Percentiles rank a stretch among this genome's conserved stretches.
These are phyloP conservation scores for Acromyrmex echinatior DNA, from an alignment of 1,140 invertebrate species.

Conservation along the genomic window DNA sequence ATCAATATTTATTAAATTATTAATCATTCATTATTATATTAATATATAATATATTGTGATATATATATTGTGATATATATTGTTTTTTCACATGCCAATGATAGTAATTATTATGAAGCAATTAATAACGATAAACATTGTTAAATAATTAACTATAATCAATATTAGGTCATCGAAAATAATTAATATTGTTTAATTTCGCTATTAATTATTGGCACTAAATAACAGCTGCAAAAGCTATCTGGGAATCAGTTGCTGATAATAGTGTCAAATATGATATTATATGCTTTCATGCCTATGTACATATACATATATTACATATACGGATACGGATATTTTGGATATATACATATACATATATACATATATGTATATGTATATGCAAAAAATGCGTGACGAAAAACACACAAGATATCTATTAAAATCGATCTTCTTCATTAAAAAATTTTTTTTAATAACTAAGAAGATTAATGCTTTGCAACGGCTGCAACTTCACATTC, in stretches of 20 bases:
- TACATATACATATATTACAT: background rate
- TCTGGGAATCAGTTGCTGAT: background rate
- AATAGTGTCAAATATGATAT: background rate
- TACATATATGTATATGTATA: background rate
- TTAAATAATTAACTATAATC: constrained; percentile 18
- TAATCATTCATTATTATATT: background rate
- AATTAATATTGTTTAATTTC: constrained; percentile 36
- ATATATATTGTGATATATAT: background rate
- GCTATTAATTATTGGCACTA: constrained; percentile 27
- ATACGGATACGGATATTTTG: background rate
- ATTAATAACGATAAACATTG: constrained; percentile 8
- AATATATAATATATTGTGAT: background rate
- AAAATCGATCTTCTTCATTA: background rate
- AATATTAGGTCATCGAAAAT: constrained; percentile 28
- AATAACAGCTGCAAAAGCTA: constrained; percentile 15
- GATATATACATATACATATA: too few relatives aligned
- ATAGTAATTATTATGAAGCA: background rate
- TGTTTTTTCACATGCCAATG: background rate
- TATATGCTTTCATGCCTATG: background rate
- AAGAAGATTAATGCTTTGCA: constrained; percentile 36
- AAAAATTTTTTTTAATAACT: background rate
- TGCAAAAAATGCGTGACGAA: background rate
- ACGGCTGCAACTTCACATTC: constrained; percentile 42
- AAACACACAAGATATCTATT: background rate
- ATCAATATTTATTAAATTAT: constrained; percentile 12